phyloP scores from a whole-genome alignment of 2,888 invertebrate genomes.

The Macrophya annulata region DNA sequence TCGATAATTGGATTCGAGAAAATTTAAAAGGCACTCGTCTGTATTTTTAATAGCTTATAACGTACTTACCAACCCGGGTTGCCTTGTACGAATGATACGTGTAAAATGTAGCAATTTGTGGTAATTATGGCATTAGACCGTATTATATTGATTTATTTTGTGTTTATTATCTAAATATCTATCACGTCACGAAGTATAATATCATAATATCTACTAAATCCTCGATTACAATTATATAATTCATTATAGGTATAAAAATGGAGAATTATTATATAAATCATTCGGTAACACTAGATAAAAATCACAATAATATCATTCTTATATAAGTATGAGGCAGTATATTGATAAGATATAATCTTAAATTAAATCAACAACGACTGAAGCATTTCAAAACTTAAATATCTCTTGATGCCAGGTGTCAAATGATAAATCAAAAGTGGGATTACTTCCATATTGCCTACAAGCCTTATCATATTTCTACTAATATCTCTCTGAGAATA shows the following conservation, averaged over 20 bases:
- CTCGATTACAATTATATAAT: neutral
- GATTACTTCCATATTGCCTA: too few relatives aligned
- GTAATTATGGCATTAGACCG: neutral
- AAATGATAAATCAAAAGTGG: neutral
- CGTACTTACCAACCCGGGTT: neutral
- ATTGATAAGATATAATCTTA: neutral
- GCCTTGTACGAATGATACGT: too few relatives aligned
- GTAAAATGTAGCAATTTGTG: neutral
- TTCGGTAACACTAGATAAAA: neutral
- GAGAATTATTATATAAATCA: conserved; percentile 1
- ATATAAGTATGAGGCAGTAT: neutral
- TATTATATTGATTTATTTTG: neutral
- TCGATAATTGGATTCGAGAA: conserved; percentile 79
- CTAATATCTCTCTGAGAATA: neutral
- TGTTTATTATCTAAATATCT: neutral
- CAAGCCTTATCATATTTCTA: neutral
- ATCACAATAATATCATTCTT: neutral
- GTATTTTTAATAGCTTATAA: conserved; percentile 11
- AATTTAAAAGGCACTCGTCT: conserved; percentile 26
- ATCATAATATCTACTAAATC: neutral
- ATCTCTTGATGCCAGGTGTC: neutral
- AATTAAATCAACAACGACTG: neutral
- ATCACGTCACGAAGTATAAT: neutral
- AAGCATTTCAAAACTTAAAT: neutral
- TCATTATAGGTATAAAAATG: neutral